Evolutionary conservation across 2,888 invertebrate species (phyloP), one percentile per base, ranked within the genome.

Genomic region (Scelioninae gen. 2): DNA sequence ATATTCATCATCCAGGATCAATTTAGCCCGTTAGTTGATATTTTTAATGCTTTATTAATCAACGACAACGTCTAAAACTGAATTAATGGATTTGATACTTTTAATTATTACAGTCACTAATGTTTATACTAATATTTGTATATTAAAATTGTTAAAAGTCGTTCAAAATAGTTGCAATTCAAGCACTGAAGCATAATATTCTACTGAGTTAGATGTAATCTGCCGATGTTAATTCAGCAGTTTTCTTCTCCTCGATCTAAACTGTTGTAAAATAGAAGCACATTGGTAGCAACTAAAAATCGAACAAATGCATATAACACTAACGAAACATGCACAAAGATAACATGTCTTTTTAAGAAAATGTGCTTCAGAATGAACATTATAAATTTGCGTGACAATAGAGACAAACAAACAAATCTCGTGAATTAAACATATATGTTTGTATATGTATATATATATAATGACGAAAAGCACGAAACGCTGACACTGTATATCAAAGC

Each of bases 161-260:
- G 16, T 50, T 33, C 15, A 37, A 61, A 61, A 48, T 33, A 55
- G 37, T 53, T 65, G 60, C 65, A 60, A 65, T 37, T 58, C 58
- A 71, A 72, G 72, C 65, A 65, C 28, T 60, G 39, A 72, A 72
- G 71, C 71, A 72, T 33, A 39, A 65, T 46, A 72, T 72, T 53
- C 71, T 72, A 65, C 65, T 45, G 28, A 50, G 48, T 57, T 55
- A 70, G 64, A 33, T 48, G 22, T 57, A 57, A 57, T 25, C 48
- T 70, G 63, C 13, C 22, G 37, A 58, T 37, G 48, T 48, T 64
- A 52, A 64, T 58, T 64, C 33, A 37, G 35, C 33, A 58, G 45
- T 35, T 46, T 11, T 19, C 6, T 11, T 11, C 6, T 11, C 19
- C 10, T 35, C 16, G 25, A 18, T 61, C 55, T 50, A 41, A 55